Evolutionary conservation across 2,113 vertebrate genomes (phyloP).

Genomic region (Cyanoramphus novaezelandiae): DNA sequence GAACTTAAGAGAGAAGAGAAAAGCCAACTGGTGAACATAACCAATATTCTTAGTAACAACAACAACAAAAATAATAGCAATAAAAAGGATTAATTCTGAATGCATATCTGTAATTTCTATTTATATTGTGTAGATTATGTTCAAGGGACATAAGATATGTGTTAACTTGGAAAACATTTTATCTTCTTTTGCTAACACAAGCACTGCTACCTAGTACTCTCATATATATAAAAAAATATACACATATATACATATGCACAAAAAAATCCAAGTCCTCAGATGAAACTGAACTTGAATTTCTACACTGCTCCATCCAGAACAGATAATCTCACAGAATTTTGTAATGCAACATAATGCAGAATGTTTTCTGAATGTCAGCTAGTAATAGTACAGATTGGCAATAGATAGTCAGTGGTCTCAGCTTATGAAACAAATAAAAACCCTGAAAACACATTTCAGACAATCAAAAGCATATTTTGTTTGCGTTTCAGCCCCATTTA

Average conservation of each 20-base stretch:
- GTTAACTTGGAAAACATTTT: background rate
- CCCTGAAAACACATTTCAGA: background rate
- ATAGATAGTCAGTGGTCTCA: background rate
- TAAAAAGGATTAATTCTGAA: background rate
- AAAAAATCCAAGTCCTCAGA: background rate
- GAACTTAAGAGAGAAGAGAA: background rate
- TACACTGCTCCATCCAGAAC: background rate
- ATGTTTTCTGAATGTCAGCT: background rate
- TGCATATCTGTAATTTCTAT: background rate
- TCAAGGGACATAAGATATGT: background rate
- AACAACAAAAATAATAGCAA: background rate
- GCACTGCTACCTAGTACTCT: background rate
- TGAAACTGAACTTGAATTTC: background rate
- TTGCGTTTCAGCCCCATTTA: background rate
- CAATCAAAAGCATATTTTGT: background rate
- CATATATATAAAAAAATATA: background rate
- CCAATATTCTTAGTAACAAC: background rate
- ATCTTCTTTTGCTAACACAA: background rate
- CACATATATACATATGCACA: background rate
- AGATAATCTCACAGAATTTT: background rate
- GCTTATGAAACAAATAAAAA: background rate
- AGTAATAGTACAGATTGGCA: background rate
- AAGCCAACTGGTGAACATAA: background rate
- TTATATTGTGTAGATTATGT: background rate
- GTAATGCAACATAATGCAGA: background rate